Percentiles rank a stretch among this genome's conserved stretches.
These are phyloP conservation scores for Apamea epomidion DNA, from an alignment of 2,888 invertebrate species.

Conservation along the genomic window DNA sequence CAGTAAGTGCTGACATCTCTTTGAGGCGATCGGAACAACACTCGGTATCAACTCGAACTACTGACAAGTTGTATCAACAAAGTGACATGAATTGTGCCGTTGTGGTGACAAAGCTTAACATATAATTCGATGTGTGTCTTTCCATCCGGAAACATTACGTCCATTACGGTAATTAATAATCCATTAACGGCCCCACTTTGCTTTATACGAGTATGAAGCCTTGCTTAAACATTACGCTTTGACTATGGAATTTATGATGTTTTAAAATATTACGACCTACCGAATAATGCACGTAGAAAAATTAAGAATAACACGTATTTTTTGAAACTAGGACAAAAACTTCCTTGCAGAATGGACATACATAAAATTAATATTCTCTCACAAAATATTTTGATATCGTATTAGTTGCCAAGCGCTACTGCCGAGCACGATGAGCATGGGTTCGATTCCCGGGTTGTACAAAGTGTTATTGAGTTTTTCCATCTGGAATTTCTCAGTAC, in stretches of 20 bases:
- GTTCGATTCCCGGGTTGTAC: too few species aligned
- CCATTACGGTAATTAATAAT: constrained; percentile 50
- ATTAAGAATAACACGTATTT: not conserved
- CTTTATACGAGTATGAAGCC: constrained; percentile 22
- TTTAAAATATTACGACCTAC: not conserved
- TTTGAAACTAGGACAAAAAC: not conserved
- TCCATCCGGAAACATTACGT: constrained; percentile 11
- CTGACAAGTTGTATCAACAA: not conserved
- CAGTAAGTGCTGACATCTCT: too few species aligned
- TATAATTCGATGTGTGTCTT: constrained; percentile 32
- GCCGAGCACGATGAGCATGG: not conserved
- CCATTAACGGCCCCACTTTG: constrained; percentile 43
- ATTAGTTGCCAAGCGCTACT: not conserved
- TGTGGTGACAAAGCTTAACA: not conserved
- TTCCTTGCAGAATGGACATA: not conserved
- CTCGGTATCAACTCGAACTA: too few species aligned
- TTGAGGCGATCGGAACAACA: not conserved
- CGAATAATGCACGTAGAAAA: not conserved
- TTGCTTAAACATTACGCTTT: constrained; percentile 3
- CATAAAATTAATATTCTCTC: not conserved
- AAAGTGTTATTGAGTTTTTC: not conserved
- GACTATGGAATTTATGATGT: not conserved
- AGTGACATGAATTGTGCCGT: not conserved
- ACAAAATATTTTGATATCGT: not conserved
- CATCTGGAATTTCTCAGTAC: not conserved